Base-by-base conservation (phyloP, 2,888 invertebrate genomes). In the Serripes groenlandicus region DNA sequence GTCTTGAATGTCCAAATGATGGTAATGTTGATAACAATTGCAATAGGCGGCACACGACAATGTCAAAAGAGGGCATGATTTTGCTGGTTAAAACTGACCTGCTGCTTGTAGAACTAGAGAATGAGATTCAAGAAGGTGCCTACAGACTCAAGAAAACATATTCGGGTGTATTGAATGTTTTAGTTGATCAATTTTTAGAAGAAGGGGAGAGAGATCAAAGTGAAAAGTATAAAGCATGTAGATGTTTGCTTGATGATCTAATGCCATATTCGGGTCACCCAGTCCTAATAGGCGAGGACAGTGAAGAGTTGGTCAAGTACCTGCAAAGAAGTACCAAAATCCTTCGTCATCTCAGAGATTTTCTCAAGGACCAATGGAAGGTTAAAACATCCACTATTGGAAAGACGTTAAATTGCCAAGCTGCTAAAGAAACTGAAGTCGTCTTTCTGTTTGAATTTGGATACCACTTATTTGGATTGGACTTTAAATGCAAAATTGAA, bases 241-340 rank as follows among this genome's bases (percentile, higher is more conserved):
- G 75, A 34, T 52, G 49, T 18, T 74, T 87, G 26, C 74, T 75
- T 72, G 69, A 83, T 62, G 83, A 85, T 68, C 52, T 88, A 26
- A 81, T 84, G 78, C 88, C 85, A 35, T 60, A 56, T 26, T 30
- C 70, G n/a, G 75, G 78, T 18, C 84, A 86, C 34, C 62, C 78
- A 18, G 26, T 70, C 1, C 56, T 75, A 2, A 68, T 88, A 1
- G 74, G 64, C 15, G 74, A 79, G 21, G 72, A 81, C n/a, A 73
- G 49, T 23, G 26, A 28, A 34, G 62, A 52, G 18, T 32, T 78
- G 37, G 42, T 66, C 7, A 15, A 28, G 42, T 77, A 76, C 9
- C 26, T 83, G 30, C 37, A 21, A 15, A 28, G 21, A 26, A 28
- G 70, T 62, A 56, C 49, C 15, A 66, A 70, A 32, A 75, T 78